Evolutionary conservation across 2,797 vertebrate species (phyloP).

Genomic region (Spea hammondii): DNA sequence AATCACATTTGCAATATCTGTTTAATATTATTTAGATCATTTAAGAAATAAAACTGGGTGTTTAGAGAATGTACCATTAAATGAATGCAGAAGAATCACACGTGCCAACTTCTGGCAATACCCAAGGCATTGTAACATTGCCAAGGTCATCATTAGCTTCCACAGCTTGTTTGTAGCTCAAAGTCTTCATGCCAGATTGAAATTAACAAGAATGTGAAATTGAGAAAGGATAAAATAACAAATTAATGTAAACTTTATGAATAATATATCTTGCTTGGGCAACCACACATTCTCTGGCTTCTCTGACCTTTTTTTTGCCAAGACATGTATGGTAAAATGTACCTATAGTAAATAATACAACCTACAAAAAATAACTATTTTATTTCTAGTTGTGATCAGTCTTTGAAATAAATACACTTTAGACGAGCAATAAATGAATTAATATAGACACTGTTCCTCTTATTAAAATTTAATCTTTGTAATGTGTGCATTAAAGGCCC

Average conservation of each 20-base stretch:
- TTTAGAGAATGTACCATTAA: constrained; percentile 14
- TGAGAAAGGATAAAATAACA: constrained; percentile 31
- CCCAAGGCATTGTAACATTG: constrained; percentile 37
- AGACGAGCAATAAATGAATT: no score
- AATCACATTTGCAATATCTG: constrained; percentile 15
- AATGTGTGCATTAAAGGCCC: no score
- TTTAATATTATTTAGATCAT: constrained; percentile 11
- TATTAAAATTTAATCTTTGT: no score
- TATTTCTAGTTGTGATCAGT: no score
- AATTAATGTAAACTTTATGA: constrained; percentile 6
- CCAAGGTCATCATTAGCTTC: constrained; percentile 41
- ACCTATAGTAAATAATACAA: neutral
- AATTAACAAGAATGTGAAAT: constrained; percentile 34
- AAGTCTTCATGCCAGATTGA: constrained; percentile 26
- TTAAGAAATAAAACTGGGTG: neutral
- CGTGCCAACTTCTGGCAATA: constrained; percentile 25
- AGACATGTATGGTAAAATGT: neutral
- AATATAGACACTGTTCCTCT: no score
- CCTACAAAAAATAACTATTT: no score
- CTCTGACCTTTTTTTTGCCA: constrained; percentile 13
- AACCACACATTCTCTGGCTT: constrained; percentile 2
- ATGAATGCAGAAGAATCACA: constrained; percentile 12
- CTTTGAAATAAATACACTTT: no score
- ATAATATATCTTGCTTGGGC: constrained; percentile 12
- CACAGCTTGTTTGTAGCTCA: constrained; percentile 9